Base-by-base conservation (phyloP, 2,888 invertebrate species). In the Pollenia amentaria region DNA sequence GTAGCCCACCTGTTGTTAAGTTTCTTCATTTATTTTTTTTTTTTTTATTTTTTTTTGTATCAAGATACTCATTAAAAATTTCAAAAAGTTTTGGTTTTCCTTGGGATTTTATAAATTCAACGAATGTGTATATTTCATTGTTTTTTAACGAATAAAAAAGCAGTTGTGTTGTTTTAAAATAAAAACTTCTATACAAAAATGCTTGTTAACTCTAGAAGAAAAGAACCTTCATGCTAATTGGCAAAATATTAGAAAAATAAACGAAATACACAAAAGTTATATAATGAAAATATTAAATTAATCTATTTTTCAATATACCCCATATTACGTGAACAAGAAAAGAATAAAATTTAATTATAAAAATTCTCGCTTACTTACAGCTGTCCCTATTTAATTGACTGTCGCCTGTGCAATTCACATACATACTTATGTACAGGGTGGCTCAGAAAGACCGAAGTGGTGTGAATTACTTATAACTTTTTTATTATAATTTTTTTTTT, bases 1-100 rank as follows among this genome's bases (percentile, higher is more conserved):
- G 16, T 18, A 38, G 65, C 40, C 29, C 60, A 67, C 46, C 72
- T 73, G 65, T 67, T 73, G 65, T 48, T 64, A 6, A 48, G 7
- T 8, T 38, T 14, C 51, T 67, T 21, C 29, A 38, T 75, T 51
- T 8, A 29, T 57, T 42, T 21, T 2, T 29, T 29, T 29, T 29
- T 29, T 29, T 29, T 6, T 29, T 29, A 6, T 29, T 29, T 6
- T 16, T 16, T 9, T 42, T 42, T n/a, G n/a, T 62, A 3, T 44
- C 18, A 16, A 64, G 18, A 44, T 44, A 18, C 14, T 44, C 40
- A 67, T 67, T 67, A 46, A 67, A 65, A 65, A 42, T 46, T 10
- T 14, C n/a, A 46, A 12, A 67, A 42, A 18, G 18, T 16, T 18
- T 40, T 16, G 21, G 4, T 57, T 29, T 57, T 57, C 8, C 14